A percentile compares a stretch with the other conserved stretches of the same genome.
Conservation (phyloP, 2,888 invertebrate species). For the Syrphus vitripennis region DNA sequence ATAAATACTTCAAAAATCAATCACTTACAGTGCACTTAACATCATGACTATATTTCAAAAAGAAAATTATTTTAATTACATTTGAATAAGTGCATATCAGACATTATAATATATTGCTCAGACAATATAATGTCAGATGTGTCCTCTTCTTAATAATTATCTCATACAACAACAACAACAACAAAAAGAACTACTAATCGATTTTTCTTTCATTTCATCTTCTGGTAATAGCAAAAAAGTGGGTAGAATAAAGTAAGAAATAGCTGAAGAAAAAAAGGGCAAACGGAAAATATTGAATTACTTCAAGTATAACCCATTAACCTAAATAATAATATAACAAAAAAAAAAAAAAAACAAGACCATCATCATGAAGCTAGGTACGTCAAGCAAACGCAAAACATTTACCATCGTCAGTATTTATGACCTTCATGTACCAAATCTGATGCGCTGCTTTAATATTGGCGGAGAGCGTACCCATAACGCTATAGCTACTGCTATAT, state of each 20-base stretch:
- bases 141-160: too few relatives aligned
- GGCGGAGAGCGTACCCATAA: background rate
- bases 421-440: slow-evolving; percentile 22
- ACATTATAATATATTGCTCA: too few relatives aligned
- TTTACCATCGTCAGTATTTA: background rate
- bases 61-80: too few relatives aligned
- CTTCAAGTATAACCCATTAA: slow-evolving; percentile 18
- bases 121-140: too few relatives aligned
- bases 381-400: slow-evolving; percentile 6
- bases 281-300: background rate
- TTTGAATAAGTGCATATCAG: too few relatives aligned
- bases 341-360: background rate
- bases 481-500: background rate
- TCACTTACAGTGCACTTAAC: too few relatives aligned
- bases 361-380: too few relatives aligned
- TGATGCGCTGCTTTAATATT: background rate
- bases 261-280: background rate
- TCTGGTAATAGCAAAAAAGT: background rate
- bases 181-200: too few relatives aligned
- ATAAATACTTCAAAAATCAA: too few relatives aligned
- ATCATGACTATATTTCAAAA: too few relatives aligned
- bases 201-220: background rate
- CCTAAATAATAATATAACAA: background rate
- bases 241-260: background rate
- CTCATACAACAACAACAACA: too few relatives aligned